A percentile compares a stretch with the other conserved stretches of the same genome.
Conservation (phyloP, 2,113 vertebrate genomes). For the Myodes glareolus region DNA sequence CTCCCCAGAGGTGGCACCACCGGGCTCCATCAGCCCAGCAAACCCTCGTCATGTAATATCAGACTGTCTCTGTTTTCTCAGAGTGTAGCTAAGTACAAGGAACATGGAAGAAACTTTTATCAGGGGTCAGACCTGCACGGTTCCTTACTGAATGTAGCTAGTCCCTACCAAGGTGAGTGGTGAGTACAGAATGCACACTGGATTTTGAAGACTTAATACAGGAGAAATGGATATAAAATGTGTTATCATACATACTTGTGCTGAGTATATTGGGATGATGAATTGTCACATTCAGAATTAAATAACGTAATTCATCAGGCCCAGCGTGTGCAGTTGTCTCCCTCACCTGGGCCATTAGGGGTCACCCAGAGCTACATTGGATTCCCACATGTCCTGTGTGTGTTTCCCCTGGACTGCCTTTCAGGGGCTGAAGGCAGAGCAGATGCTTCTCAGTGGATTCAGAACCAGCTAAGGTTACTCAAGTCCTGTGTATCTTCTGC, state of each 20-base stretch:
- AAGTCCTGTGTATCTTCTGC: background rate
- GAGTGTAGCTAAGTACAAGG: background rate
- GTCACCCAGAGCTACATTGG: background rate
- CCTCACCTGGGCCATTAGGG: background rate
- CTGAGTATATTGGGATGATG: background rate
- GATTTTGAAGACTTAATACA: background rate
- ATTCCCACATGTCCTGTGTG: background rate
- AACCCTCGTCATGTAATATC: background rate
- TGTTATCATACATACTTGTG: background rate
- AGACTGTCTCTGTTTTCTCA: slow-evolving; percentile 9
- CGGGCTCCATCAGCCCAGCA: background rate
- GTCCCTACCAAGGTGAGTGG: background rate
- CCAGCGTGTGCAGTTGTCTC: background rate
- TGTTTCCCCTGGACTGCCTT: background rate
- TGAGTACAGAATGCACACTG: background rate
- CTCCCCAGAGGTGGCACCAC: accelerated
- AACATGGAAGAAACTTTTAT: background rate
- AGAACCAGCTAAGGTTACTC: background rate
- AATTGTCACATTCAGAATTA: background rate
- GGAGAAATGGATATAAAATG: background rate
- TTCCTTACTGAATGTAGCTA: too few species aligned
- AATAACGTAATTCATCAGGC: background rate
- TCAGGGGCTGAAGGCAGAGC: background rate
- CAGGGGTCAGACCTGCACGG: accelerated
- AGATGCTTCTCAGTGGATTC: background rate